phyloP scores from a whole-genome alignment of 2,797 vertebrate species.

The Bovichtus diacanthus region DNA sequence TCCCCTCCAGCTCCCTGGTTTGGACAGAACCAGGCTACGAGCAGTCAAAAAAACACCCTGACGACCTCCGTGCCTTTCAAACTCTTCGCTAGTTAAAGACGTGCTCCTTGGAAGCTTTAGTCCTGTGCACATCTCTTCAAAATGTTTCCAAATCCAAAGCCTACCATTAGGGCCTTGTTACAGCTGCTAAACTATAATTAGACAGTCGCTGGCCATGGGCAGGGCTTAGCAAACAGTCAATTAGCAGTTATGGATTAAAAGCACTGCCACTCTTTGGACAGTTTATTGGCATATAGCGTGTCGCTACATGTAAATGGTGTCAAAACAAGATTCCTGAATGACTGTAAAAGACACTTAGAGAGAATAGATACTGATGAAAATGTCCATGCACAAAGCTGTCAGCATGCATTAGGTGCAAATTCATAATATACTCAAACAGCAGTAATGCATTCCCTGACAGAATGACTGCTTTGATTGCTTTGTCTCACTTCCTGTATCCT shows the following conservation, averaged over 20 bases:
- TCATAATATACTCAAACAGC: slow-evolving; percentile 30
- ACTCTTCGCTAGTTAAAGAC: no score
- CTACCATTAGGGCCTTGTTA: no score
- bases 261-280: not conserved
- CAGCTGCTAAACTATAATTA: not conserved
- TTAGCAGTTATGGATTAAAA: not conserved
- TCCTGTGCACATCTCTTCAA: not conserved
- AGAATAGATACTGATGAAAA: slow-evolving; percentile 19
- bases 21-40: no score
- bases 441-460: not conserved
- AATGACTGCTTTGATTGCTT: slow-evolving; percentile 27
- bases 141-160: no score
- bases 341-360: no score
- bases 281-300: not conserved
- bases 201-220: not conserved
- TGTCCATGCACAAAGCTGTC: not conserved
- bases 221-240: not conserved
- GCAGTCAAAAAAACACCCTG: no score
- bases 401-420: slow-evolving; percentile 7
- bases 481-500: slow-evolving; percentile 46
- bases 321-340: not conserved
- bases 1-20: no score
- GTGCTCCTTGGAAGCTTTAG: no score
- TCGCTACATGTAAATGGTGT: not conserved
- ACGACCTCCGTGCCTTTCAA: no score